Evolutionary conservation across 2,113 vertebrate genomes (phyloP), one percentile per base, ranked within the genome.

Genomic region (Pyxicephalus adspersus): DNA sequence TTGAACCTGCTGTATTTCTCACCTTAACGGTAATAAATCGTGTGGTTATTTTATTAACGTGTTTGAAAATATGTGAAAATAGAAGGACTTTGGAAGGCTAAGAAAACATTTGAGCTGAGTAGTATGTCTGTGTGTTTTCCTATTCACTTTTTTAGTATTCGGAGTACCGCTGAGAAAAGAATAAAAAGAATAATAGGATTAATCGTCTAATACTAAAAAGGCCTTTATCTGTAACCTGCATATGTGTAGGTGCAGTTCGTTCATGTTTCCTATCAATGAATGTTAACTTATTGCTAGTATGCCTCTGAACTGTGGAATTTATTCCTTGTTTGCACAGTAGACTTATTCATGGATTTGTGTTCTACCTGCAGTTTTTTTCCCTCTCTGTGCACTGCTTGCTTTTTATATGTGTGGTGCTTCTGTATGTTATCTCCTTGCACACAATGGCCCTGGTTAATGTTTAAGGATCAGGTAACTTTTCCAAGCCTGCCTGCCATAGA

Each of bases 371-470:
- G 68, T 28, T 70, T 79, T 60, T 78, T 67, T 67, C 17, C n/a
- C 55, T 79, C 18, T 64, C 55, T 13, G 29, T 57, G 31, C 22
- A 23, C 57, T 73, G 55, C 67, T 81, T 54, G 38, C 25, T 73
- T 61, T 73, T 22, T 68, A 51, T 25, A 60, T 81, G 63, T 77
- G 75, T 54, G 51, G 64, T 77, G 50, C 51, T 65, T 55, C 66
- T 80, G 67, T 80, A 68, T 34, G 61, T 75, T 82, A 82, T 82
- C 80, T 75, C n/a, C 28, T 31, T 66, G 29, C 64, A 18, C 31
- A 82, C 80, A 82, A 82, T 75, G 57, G 61, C 23, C 26, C 28
- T 66, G 61, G 80, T 75, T 82, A 82, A 82, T 82, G 51, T 74
- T 65, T 82, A 82, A 65, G 50, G 28, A 52, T 82, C 70, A 38